These are phyloP conservation scores for Phoebastria nigripes DNA, from an alignment of 2,797 vertebrate genomes.

Conservation along the genomic window DNA sequence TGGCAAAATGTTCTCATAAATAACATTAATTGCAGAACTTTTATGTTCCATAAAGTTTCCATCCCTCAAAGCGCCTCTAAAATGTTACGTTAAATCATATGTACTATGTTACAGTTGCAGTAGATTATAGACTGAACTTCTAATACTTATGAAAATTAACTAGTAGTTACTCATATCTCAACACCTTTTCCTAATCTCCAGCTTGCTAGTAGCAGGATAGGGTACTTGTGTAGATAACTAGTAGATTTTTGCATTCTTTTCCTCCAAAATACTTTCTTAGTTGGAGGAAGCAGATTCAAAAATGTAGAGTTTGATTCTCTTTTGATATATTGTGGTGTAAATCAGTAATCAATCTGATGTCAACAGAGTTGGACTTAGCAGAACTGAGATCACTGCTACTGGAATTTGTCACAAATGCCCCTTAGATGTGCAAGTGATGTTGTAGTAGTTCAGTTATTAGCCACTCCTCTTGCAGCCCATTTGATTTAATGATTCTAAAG, in stretches of 20 bases:
- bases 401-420: neutral
- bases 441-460: neutral
- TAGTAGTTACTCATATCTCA: neutral
- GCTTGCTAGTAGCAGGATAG: neutral
- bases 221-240: neutral
- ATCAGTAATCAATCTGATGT: neutral
- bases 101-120: neutral
- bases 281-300: neutral
- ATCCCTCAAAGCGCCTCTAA: neutral
- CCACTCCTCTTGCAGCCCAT: neutral
- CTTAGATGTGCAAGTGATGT: neutral
- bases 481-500: neutral
- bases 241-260: neutral
- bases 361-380: neutral
- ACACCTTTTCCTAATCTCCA: neutral
- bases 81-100: neutral
- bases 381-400: neutral
- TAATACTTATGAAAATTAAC: neutral
- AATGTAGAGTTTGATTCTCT: neutral
- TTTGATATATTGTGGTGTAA: neutral
- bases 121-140: neutral
- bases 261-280: neutral
- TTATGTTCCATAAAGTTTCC: conserved; percentile 37
- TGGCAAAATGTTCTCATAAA: conserved; percentile 22
- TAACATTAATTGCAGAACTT: conserved; percentile 32